Conservation (phyloP, 2,888 invertebrate genomes). For the Agelastica alni region DNA sequence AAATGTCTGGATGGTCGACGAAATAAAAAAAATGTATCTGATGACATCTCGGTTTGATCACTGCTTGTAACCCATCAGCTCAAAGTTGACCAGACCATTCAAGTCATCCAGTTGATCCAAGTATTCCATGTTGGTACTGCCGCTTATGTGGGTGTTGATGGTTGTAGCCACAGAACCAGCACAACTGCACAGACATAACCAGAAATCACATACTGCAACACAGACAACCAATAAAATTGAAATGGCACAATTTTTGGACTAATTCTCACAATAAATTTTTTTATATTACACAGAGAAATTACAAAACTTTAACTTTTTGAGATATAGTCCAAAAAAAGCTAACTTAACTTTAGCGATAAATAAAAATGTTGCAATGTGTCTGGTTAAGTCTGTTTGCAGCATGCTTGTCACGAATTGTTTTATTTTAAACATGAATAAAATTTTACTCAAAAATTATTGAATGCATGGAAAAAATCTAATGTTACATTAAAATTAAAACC, state of each 20-base stretch:
- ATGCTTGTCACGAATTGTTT: conserved; percentile 45
- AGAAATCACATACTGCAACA: conserved; percentile 58
- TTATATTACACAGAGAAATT: neutral
- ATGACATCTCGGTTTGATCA: conserved; percentile 5
- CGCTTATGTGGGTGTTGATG: conserved; percentile 43
- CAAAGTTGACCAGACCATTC: conserved; percentile 52
- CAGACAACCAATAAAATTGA: conserved; percentile 51
- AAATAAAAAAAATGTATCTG: conserved; percentile 9
- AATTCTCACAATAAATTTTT: neutral
- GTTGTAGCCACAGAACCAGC: conserved; percentile 54
- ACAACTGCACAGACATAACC: conserved; percentile 59
- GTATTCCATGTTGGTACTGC: conserved; percentile 50
- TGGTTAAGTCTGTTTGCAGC: conserved; percentile 59
- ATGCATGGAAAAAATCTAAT: too few relatives aligned
- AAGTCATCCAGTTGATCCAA: conserved; percentile 53
- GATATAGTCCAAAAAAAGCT: conserved; percentile 9
- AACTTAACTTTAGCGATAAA: conserved; percentile 20
- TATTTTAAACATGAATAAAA: too few relatives aligned
- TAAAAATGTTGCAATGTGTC: conserved; percentile 54
- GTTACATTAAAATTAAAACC: too few relatives aligned
- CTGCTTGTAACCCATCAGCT: conserved; percentile 50
- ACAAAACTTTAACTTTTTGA: too few relatives aligned
- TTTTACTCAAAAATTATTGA: too few relatives aligned
- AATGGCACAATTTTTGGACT: conserved; percentile 22
- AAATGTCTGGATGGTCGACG: conserved; percentile 13